A percentile compares a stretch with the other conserved stretches of the same genome.
Conservation (phyloP, 2,888 invertebrate genomes). For the Pollenia griseotomentosa region DNA sequence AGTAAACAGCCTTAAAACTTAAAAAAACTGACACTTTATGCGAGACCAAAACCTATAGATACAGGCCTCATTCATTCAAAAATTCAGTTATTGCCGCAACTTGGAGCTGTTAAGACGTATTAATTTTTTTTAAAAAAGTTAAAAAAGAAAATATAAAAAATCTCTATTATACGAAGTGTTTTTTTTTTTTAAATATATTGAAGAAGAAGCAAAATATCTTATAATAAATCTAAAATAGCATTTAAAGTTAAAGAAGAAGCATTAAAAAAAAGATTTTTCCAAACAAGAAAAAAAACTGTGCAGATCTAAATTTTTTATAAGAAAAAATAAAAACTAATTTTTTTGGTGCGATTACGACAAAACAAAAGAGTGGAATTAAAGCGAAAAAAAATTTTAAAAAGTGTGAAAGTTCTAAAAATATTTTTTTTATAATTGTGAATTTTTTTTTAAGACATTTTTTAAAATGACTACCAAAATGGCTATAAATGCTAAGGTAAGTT, state of each 20-base stretch:
- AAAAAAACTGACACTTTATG: constrained; percentile 21
- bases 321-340: constrained; percentile 23
- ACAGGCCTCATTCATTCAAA: constrained; percentile 75
- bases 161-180: constrained; percentile 52
- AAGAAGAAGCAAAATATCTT: constrained; percentile 18
- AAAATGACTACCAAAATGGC: constrained; percentile 82
- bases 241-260: constrained; percentile 28
- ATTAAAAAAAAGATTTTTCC: constrained; percentile 5
- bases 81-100: constrained; percentile 80
- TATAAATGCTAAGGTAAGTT: constrained; percentile 81
- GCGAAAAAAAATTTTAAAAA: constrained; percentile 38
- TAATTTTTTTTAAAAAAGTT: constrained; percentile 46
- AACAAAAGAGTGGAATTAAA: constrained; percentile 27
- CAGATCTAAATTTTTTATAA: constrained; percentile 27
- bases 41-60: constrained; percentile 77
- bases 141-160: constrained; percentile 56
- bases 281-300: constrained; percentile 27
- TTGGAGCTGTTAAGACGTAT: constrained; percentile 77
- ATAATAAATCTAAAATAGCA: constrained; percentile 5
- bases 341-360: constrained; percentile 5
- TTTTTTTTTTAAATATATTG: not conserved
- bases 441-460: not conserved
- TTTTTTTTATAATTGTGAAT: not conserved
- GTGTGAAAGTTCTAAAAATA: constrained; percentile 46
- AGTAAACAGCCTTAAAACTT: not conserved